These are phyloP conservation scores for Mareca penelope DNA, from an alignment of 2,797 vertebrate species.

Conservation along the genomic window DNA sequence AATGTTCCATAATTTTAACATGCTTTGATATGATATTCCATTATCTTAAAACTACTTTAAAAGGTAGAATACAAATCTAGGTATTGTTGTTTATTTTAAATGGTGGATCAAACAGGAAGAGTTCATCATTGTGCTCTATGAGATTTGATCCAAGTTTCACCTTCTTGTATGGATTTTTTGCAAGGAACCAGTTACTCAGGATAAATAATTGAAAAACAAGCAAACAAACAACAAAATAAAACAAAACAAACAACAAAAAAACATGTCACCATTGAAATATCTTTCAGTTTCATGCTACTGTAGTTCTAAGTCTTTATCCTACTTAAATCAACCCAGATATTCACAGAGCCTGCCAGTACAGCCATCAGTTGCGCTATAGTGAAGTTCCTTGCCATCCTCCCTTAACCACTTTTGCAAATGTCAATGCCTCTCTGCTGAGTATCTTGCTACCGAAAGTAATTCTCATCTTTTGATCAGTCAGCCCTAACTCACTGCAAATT, in stretches of 20 bases:
- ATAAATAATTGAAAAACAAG: background rate
- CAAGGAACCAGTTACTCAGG: background rate
- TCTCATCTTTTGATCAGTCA: conserved; percentile 3
- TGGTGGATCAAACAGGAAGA: background rate
- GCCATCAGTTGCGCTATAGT: background rate
- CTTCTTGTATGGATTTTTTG: background rate
- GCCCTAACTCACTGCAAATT: background rate
- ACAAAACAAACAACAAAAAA: background rate
- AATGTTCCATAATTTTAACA: background rate
- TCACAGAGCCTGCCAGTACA: background rate
- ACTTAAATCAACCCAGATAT: background rate
- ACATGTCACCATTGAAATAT: background rate
- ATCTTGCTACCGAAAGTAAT: conserved; percentile 4
- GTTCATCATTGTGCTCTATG: background rate
- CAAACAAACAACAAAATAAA: too few species aligned
- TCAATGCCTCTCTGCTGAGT: background rate
- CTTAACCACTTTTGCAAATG: conserved; percentile 2
- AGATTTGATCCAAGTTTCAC: background rate
- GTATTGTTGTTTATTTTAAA: background rate
- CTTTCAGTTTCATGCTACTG: background rate
- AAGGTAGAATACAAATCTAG: background rate
- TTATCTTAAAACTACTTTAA: background rate
- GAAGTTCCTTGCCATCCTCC: background rate
- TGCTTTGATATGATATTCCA: background rate
- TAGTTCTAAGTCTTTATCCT: background rate